Conservation (phyloP, 2,113 vertebrate species). For the Cinclus cinclus region DNA sequence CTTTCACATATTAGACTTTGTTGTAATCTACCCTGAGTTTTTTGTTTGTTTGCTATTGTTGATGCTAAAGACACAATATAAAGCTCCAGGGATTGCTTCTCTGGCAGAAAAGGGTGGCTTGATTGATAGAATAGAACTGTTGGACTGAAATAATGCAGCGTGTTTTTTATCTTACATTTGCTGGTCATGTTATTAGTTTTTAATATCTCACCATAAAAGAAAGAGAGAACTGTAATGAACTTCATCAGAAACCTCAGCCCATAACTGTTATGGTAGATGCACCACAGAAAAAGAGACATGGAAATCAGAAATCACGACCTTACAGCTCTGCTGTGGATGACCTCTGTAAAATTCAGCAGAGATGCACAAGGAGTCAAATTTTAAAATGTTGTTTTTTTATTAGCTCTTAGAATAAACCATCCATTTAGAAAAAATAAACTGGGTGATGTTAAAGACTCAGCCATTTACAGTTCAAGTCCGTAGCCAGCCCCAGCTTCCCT, state of each 20-base stretch:
- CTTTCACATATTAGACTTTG: constrained; percentile 49
- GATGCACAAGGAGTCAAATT: not conserved
- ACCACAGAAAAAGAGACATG: not conserved
- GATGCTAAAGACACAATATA: not conserved
- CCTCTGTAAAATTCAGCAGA: not conserved
- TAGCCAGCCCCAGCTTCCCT: not conserved
- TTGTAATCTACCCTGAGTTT: constrained; percentile 41
- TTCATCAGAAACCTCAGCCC: not conserved
- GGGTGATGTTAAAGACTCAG: not conserved
- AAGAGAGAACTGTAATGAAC: constrained; percentile 34
- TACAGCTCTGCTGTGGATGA: not conserved
- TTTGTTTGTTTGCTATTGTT: constrained; percentile 14
- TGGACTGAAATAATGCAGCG: constrained; percentile 49
- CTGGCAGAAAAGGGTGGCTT: constrained; percentile 44
- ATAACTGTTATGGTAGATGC: not conserved
- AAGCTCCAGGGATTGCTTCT: constrained; percentile 31
- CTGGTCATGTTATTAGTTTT: constrained; percentile 58
- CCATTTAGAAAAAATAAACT: not conserved
- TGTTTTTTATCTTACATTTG: constrained; percentile 56
- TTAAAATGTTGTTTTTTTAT: accelerated
- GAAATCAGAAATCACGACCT: not conserved
- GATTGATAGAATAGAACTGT: constrained; percentile 70
- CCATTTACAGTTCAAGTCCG: not conserved
- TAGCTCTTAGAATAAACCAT: not conserved
- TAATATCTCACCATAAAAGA: constrained; percentile 10